Evolutionary conservation across 2,797 vertebrate species (phyloP), one percentile per base, ranked within the genome.

Genomic region (Aeoliscus strigatus): DNA sequence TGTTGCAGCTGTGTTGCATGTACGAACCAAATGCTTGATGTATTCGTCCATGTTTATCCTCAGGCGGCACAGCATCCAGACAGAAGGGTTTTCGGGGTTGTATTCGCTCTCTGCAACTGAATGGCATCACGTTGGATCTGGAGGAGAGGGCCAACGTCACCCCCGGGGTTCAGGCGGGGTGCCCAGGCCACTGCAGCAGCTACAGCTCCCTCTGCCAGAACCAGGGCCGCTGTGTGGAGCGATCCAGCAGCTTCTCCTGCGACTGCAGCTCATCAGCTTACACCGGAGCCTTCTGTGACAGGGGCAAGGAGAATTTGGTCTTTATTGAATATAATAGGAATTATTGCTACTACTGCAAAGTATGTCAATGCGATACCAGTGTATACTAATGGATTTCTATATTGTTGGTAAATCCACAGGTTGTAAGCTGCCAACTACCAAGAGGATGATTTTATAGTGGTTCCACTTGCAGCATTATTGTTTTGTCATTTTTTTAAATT

Each of bases 41-140:
- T n/a, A n/a, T n/a, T n/a, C n/a, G n/a, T 21, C 3, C 6, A 21
- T 21, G 18, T 9, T 13, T 27, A 27, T 60, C 64, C 11, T 29
- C 73, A 95, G 93, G 93, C 12, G 92, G 91, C 15, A 93, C 91
- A 1, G 89, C 90, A 3, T 93, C 92, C n/a, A 87, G 89, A 60
- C 90, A 91, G 66, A 94, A 88, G 39, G 92, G 92, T 1, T 96
- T 93, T 59, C 70, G 91, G 29, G 93, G 93, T 37, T 96, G 93
- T 34, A 89, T 96, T 32, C 90, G 93, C 8, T 88, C 90, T 15
- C 75, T 96, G 42, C 86, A 85, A 56, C 66, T 94, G 66, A 96
- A 95, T 27, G 92, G 92, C 0, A 60, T 90, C 47, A 91, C 86
- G 11, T 60, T 95, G 56, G 90, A 96, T 58, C 86, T 95, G 23